These are phyloP conservation scores for Steinernema hermaphroditum DNA, from an alignment of 2,888 invertebrate genomes.

Conservation along the genomic window DNA sequence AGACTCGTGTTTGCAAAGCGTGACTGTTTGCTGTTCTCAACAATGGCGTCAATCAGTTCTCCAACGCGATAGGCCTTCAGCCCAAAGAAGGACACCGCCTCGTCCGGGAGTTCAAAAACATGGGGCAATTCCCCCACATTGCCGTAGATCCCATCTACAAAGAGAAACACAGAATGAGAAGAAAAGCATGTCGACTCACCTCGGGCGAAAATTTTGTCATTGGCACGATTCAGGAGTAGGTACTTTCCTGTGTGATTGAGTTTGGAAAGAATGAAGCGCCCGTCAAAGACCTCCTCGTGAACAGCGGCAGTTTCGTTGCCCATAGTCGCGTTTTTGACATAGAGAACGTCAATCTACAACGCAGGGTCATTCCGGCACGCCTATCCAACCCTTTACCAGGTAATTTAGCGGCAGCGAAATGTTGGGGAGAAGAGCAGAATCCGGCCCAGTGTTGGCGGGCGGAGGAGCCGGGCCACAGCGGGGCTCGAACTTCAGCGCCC, in stretches of 20 bases:
- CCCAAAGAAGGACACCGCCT: neutral
- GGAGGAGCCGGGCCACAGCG: neutral
- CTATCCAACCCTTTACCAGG: neutral
- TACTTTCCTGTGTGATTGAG: conserved; percentile 20
- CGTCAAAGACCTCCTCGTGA: conserved; percentile 13
- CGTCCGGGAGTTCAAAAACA: neutral
- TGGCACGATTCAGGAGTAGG: neutral
- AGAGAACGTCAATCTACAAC: conserved; percentile 1
- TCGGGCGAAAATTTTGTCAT: neutral
- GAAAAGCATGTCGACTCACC: neutral
- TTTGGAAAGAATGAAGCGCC: neutral
- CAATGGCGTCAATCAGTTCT: conserved; percentile 5
- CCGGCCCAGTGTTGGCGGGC: neutral
- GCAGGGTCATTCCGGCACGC: neutral
- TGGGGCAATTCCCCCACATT: neutral
- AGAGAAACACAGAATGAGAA: neutral
- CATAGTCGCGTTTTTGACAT: neutral
- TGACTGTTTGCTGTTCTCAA: neutral
- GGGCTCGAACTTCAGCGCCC: neutral
- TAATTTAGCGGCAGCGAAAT: neutral
- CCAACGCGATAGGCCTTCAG: neutral
- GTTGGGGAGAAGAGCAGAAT: neutral
- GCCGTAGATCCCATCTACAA: neutral
- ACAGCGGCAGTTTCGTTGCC: neutral
- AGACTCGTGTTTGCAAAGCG: neutral